These are phyloP conservation scores for Leptinotarsa defecta DNA, from an alignment of 1,140 invertebrate species.

Conservation along the genomic window DNA sequence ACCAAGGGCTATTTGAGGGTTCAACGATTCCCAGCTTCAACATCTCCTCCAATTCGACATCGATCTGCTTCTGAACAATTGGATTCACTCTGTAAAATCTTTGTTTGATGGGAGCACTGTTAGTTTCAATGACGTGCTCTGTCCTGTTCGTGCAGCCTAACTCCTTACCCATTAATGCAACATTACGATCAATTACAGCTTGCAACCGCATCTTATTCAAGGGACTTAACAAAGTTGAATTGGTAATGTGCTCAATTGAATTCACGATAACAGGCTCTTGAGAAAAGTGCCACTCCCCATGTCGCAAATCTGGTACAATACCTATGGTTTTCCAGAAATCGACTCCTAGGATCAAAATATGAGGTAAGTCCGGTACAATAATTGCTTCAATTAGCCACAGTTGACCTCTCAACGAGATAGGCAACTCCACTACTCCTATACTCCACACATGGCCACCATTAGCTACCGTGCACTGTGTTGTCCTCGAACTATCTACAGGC, in stretches of 20 bases:
- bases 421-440: slow-evolving; percentile 7
- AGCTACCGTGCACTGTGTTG: not conserved
- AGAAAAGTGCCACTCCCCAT: slow-evolving; percentile 18
- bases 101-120: slow-evolving; percentile 40
- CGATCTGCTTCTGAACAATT: slow-evolving; percentile 33
- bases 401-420: not conserved
- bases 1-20: slow-evolving; percentile 40
- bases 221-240: slow-evolving; percentile 23
- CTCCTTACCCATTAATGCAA: slow-evolving; percentile 9
- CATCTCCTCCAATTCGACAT: slow-evolving; percentile 33
- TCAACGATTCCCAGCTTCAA: slow-evolving; percentile 31
- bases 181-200: slow-evolving; percentile 7
- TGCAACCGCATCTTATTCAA: not conserved
- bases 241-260: slow-evolving; percentile 33
- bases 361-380: slow-evolving; percentile 18
- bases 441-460: not conserved
- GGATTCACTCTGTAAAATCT: slow-evolving; percentile 41
- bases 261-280: not conserved
- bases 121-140: slow-evolving; percentile 16
- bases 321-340: slow-evolving; percentile 30
- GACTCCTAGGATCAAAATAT: slow-evolving; percentile 17
- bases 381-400: slow-evolving; percentile 8
- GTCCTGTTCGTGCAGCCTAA: slow-evolving; percentile 3
- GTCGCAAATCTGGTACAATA: slow-evolving; percentile 28
- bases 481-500: not conserved